Evolutionary conservation across 1,140 invertebrate species (phyloP).

Genomic region (Drosophila fuyamai): DNA sequence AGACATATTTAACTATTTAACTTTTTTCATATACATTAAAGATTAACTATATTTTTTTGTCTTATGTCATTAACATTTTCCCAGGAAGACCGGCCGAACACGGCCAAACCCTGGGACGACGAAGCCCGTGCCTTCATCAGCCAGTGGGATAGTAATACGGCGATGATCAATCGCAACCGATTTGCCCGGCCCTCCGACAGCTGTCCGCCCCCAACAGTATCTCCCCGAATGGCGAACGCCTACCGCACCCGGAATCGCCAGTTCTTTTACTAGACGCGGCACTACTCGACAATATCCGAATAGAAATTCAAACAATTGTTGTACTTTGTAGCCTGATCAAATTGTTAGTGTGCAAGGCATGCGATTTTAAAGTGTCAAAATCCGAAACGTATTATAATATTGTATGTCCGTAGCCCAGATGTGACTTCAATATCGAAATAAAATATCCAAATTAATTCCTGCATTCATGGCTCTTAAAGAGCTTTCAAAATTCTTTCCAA

Average conservation of each 20-base stretch:
- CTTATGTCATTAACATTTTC: neutral
- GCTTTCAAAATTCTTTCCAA: neutral
- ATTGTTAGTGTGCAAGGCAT: conserved; percentile 8
- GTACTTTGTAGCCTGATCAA: neutral
- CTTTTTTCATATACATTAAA: too few relatives aligned
- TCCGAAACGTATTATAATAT: neutral
- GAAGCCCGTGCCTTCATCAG: conserved; percentile 35
- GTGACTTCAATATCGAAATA: neutral
- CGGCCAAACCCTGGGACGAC: conserved; percentile 35
- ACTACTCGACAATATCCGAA: neutral
- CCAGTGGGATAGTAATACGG: conserved; percentile 34
- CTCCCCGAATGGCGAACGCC: neutral
- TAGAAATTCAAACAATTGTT: conserved; percentile 1
- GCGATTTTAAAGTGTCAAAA: conserved; percentile 12
- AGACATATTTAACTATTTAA: too few relatives aligned
- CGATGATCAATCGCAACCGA: conserved; percentile 23
- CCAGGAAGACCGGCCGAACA: conserved; percentile 15
- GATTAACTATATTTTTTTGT: too few relatives aligned
- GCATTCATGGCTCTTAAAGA: neutral
- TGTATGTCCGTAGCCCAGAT: conserved; percentile 1
- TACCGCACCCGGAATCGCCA: neutral
- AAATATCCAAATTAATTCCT: neutral
- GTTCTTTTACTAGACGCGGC: conserved; percentile 12
- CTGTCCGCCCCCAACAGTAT: neutral
- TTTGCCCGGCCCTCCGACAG: neutral